Evolutionary conservation across 2,113 vertebrate species (phyloP).

Genomic region (Polypterus senegalus): DNA sequence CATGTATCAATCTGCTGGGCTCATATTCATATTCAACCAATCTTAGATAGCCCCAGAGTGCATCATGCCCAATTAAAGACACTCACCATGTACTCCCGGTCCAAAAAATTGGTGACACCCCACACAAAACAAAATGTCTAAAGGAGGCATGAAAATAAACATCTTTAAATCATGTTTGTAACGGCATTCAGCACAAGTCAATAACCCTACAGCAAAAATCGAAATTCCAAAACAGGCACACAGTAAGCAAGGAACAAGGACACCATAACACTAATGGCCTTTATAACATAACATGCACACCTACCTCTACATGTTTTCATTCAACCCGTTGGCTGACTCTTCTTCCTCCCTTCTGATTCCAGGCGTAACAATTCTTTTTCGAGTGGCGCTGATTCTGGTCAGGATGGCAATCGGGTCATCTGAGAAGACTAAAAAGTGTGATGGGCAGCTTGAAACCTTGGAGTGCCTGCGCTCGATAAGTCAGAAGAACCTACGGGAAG

Average conservation of each 20-base stretch:
- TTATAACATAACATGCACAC: accelerated
- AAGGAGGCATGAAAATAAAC: no score
- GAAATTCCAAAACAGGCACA: background rate
- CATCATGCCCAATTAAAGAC: no score
- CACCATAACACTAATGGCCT: background rate
- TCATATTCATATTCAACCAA: no score
- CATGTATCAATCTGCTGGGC: no score
- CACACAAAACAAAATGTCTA: no score
- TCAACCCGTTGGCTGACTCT: background rate
- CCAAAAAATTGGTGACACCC: no score
- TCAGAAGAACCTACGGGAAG: constrained; percentile 46
- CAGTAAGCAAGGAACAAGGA: no score
- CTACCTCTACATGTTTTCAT: background rate
- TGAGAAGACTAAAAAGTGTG: constrained; percentile 55
- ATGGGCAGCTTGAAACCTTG: constrained; percentile 72
- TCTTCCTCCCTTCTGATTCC: background rate
- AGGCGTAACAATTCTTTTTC: constrained; percentile 71
- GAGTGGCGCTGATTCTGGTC: constrained; percentile 65
- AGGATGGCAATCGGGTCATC: constrained; percentile 58
- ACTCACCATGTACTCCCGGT: no score
- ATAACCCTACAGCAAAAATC: no score
- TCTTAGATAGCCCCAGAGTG: no score
- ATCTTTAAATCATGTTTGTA: no score
- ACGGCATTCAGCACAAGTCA: no score
- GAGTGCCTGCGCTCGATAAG: constrained; percentile 57